phyloP scores from a whole-genome alignment of 2,113 vertebrate species.

The Verasper variegatus region DNA sequence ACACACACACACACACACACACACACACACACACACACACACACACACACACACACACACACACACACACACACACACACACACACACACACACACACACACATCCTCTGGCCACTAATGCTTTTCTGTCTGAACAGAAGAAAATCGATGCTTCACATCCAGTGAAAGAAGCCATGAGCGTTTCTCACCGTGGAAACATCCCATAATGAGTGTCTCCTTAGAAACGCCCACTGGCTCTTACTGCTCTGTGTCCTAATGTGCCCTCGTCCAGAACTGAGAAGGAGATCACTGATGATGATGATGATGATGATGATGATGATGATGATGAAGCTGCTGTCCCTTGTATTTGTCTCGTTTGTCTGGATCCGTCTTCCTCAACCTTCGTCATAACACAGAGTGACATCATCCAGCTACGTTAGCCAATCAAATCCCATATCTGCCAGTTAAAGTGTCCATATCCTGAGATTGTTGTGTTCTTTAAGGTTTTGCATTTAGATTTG shows the following conservation, averaged over 20 bases:
- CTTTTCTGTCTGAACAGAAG: constrained; percentile 41
- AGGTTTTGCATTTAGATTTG: too few species aligned
- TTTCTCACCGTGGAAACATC: constrained; percentile 46
- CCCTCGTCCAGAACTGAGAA: neutral
- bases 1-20: constrained; percentile 19
- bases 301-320: neutral
- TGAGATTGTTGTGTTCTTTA: too few species aligned
- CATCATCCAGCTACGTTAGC: too few species aligned
- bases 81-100: constrained; percentile 21
- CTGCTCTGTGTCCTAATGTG: constrained; percentile 9
- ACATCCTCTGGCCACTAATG: constrained; percentile 1
- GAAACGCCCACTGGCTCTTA: constrained; percentile 29
- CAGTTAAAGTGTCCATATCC: too few species aligned
- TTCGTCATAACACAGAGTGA: too few species aligned
- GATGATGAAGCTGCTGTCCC: too few species aligned
- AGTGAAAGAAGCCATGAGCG: constrained; percentile 7
- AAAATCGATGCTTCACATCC: constrained; percentile 49
- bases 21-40: constrained; percentile 14
- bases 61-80: constrained; percentile 21
- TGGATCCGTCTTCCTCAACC: too few species aligned
- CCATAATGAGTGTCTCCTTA: constrained; percentile 54
- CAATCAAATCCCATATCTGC: too few species aligned
- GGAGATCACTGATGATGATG: neutral
- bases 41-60: neutral
- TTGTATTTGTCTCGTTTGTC: neutral